These are phyloP conservation scores for Dryobates pubescens DNA, from an alignment of 2,797 vertebrate genomes.

Conservation along the genomic window DNA sequence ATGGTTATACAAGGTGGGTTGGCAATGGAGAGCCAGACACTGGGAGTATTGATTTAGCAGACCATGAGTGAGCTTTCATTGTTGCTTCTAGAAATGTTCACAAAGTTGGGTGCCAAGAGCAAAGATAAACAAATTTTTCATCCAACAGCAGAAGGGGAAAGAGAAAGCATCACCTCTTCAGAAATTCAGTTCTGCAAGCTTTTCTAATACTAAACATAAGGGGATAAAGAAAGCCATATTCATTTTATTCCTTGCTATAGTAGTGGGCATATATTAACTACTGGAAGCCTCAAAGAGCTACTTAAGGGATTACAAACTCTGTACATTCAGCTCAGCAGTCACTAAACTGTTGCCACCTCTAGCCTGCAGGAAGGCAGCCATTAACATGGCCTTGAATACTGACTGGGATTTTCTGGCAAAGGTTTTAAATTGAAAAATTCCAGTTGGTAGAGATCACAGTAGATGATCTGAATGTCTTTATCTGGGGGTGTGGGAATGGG, in stretches of 20 bases:
- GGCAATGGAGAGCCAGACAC: neutral
- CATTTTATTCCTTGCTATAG: neutral
- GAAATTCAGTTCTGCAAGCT: conserved; percentile 20
- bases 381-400: neutral
- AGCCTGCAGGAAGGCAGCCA: neutral
- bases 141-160: neutral
- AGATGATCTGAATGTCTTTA: neutral
- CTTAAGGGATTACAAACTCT: conserved; percentile 42
- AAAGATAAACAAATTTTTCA: conserved; percentile 49
- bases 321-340: neutral
- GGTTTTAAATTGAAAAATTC: conserved; percentile 40
- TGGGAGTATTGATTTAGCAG: conserved; percentile 33
- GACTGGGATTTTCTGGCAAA: neutral
- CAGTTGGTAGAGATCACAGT: neutral
- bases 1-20: conserved; percentile 29
- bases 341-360: conserved; percentile 38
- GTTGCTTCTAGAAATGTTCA: conserved; percentile 61
- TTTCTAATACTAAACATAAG: neutral
- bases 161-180: neutral
- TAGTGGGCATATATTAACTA: conserved; percentile 9
- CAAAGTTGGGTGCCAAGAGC: conserved; percentile 40
- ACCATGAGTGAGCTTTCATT: conserved; percentile 1
- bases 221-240: neutral
- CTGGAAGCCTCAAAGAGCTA: conserved; percentile 22
- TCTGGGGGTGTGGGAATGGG: no score